Percentiles rank a stretch among this genome's conserved stretches.
Evolutionary conservation across 2,888 invertebrate species (phyloP).

Genomic region (Tachystola acroxantha): DNA sequence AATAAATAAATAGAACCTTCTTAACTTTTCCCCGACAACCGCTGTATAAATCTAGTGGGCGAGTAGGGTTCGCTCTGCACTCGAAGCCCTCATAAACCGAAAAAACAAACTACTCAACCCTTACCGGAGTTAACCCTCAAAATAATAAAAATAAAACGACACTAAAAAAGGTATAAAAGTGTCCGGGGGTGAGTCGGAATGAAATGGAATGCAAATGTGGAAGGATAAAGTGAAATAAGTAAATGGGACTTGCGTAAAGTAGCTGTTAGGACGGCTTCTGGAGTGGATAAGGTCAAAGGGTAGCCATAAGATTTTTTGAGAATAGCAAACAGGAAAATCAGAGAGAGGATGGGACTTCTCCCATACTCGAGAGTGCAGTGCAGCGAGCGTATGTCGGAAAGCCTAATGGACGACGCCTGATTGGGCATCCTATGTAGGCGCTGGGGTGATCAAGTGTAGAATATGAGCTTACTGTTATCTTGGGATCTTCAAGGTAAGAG

Average conservation of each 20-base stretch:
- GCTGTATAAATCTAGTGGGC: slow-evolving; percentile 10
- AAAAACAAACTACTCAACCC: slow-evolving; percentile 48
- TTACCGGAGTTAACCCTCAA: slow-evolving; percentile 26
- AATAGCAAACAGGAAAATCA: background rate
- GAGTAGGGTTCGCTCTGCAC: slow-evolving; percentile 20
- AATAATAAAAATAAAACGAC: slow-evolving; percentile 58
- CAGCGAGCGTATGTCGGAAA: no score
- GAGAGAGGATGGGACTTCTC: no score
- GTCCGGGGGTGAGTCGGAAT: slow-evolving; percentile 47
- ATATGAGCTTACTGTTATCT: no score
- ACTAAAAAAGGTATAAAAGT: slow-evolving; percentile 59
- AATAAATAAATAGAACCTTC: no score
- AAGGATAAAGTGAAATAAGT: slow-evolving; percentile 37
- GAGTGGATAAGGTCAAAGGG: slow-evolving; percentile 9
- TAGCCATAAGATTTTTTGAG: background rate
- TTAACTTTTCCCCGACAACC: slow-evolving; percentile 12
- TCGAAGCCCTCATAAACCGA: slow-evolving; percentile 37
- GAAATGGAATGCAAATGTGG: slow-evolving; percentile 71
- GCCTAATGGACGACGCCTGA: no score
- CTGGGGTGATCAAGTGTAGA: no score
- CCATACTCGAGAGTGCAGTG: no score
- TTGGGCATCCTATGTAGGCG: no score
- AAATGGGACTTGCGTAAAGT: slow-evolving; percentile 18
- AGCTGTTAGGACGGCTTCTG: slow-evolving; percentile 7
- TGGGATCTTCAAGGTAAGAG: no score